Evolutionary conservation across 1,140 invertebrate genomes (phyloP).

Genomic region (Drosophila pseudoananassae): DNA sequence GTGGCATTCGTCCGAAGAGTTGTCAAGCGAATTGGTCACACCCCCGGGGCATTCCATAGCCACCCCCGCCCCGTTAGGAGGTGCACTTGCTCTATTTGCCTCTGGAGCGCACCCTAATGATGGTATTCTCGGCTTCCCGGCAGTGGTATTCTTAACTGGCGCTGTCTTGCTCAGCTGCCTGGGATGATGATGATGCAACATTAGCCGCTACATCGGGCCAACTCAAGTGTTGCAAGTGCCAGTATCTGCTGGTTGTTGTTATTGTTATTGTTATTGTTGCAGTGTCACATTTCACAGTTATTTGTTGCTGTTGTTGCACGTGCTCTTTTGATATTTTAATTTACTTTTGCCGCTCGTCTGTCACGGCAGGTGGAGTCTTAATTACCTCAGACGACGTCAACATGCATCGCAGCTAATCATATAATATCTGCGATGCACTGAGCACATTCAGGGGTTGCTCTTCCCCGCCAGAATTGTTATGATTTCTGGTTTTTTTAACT

Average conservation of each 20-base stretch:
- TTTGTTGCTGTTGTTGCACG: constrained; percentile 59
- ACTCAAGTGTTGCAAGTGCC: constrained; percentile 61
- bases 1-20: constrained; percentile 31
- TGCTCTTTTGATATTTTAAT: constrained; percentile 71
- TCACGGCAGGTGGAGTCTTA: constrained; percentile 64
- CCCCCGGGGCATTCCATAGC: constrained; percentile 5
- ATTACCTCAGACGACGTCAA: constrained; percentile 50
- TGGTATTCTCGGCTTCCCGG: no score
- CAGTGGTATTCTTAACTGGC: constrained; percentile 22
- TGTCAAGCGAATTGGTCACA: constrained; percentile 15
- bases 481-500: neutral
- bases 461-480: no score
- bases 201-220: constrained; percentile 24
- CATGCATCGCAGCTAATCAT: constrained; percentile 49
- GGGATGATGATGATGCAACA: constrained; percentile 44
- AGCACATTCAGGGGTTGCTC: neutral
- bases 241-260: neutral
- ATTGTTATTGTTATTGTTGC: constrained; percentile 19
- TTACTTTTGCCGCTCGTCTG: constrained; percentile 42
- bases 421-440: constrained; percentile 12
- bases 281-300: constrained; percentile 77
- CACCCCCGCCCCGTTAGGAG: neutral
- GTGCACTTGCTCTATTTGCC: constrained; percentile 25
- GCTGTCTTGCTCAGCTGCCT: constrained; percentile 6
- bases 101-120: neutral